Conservation (phyloP, 2,797 vertebrate species). For the Taeniopygia guttata region DNA sequence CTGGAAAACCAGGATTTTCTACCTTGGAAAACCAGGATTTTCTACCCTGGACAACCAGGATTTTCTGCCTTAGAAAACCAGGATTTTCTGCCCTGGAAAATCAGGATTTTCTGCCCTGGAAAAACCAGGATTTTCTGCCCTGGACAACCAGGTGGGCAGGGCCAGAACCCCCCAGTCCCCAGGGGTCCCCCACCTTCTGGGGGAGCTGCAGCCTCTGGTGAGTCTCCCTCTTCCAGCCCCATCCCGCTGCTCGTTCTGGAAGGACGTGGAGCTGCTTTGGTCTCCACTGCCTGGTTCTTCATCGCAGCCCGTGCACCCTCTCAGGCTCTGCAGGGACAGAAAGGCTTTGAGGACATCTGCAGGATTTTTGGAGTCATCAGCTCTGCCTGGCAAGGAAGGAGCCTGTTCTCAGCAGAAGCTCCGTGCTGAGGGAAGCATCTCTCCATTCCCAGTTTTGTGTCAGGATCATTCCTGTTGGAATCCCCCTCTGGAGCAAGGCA, state of each 20-base stretch:
- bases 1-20: too few relatives aligned
- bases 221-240: constrained; percentile 32
- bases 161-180: background rate
- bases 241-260: background rate
- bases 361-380: background rate
- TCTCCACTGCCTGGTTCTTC: constrained; percentile 80
- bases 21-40: too few relatives aligned
- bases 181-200: background rate
- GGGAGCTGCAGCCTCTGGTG: background rate
- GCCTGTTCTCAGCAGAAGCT: background rate
- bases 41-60: too few relatives aligned
- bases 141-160: too few relatives aligned
- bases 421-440: fast-evolving
- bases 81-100: too few relatives aligned
- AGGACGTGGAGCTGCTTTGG: constrained; percentile 50
- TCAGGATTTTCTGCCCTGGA: too few relatives aligned
- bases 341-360: background rate
- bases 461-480: background rate
- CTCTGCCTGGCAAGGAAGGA: background rate
- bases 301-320: constrained; percentile 24
- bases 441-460: fast-evolving
- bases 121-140: too few relatives aligned
- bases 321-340: constrained; percentile 27
- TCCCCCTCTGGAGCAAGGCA: background rate
- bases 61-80: too few relatives aligned